Evolutionary conservation across 2,888 invertebrate species (phyloP).

Genomic region (Danaus chrysippus): DNA sequence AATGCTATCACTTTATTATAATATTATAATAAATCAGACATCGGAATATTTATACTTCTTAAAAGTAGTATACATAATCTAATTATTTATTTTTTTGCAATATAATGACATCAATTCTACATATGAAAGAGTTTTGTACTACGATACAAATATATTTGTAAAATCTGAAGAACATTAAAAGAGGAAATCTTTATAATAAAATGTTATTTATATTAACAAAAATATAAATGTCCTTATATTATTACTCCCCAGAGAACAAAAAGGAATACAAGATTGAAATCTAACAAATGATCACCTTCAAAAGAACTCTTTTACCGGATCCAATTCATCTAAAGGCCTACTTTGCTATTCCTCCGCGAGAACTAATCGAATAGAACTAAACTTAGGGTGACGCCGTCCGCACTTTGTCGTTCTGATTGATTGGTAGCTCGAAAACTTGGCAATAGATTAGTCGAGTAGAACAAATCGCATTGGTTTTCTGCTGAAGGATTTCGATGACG

Average conservation of each 20-base stretch:
- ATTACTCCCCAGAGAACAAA: neutral
- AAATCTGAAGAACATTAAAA: no score
- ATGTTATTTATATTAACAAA: no score
- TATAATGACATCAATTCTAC: no score
- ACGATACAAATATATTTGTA: no score
- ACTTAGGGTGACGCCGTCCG: conserved; percentile 26
- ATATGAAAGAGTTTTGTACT: no score
- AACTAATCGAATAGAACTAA: conserved; percentile 9
- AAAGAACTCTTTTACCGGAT: conserved; percentile 10
- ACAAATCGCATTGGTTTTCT: conserved; percentile 6
- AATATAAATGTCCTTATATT: no score
- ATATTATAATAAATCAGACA: neutral
- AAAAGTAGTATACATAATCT: no score
- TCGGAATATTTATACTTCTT: no score
- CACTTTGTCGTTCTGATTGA: conserved; percentile 33
- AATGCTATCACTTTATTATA: conserved; percentile 9
- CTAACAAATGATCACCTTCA: neutral
- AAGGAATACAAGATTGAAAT: neutral
- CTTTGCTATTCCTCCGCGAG: conserved; percentile 13
- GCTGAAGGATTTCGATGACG: neutral
- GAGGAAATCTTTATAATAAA: no score
- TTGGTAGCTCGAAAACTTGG: conserved; percentile 18
- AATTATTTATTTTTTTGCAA: no score
- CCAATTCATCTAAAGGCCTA: conserved; percentile 21
- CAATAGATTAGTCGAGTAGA: conserved; percentile 19